phyloP scores from a whole-genome alignment of 2,113 vertebrate genomes.

The Mellivora capensis region DNA sequence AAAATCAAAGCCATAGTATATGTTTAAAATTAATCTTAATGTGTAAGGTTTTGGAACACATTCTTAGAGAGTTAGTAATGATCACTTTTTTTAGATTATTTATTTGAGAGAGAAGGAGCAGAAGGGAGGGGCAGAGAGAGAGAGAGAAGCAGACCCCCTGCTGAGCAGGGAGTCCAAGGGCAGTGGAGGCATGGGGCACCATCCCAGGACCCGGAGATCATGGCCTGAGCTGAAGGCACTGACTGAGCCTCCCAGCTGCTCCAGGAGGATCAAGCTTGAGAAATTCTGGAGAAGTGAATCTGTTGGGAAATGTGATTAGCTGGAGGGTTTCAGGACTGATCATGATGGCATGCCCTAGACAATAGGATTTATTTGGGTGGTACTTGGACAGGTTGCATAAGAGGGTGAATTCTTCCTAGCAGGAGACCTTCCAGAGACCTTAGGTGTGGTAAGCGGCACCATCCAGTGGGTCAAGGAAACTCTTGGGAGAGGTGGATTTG shows the following conservation, averaged over 20 bases:
- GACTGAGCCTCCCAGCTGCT: background rate
- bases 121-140: too few species aligned
- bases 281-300: background rate
- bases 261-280: background rate
- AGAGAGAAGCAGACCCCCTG: background rate
- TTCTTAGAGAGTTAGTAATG: background rate
- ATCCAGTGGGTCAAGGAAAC: background rate
- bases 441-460: fast-evolving
- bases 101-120: too few species aligned
- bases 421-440: background rate
- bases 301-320: background rate
- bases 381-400: background rate
- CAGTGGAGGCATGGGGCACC: too few species aligned
- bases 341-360: background rate
- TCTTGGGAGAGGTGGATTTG: background rate
- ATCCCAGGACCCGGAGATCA: background rate
- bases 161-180: background rate
- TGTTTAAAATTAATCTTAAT: background rate
- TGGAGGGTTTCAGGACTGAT: background rate
- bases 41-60: background rate
- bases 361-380: background rate
- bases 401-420: background rate
- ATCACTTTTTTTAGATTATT: background rate
- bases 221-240: background rate
- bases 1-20: background rate